Conservation (phyloP, 1,140 invertebrate species). For the Drosophila teissieri region DNA sequence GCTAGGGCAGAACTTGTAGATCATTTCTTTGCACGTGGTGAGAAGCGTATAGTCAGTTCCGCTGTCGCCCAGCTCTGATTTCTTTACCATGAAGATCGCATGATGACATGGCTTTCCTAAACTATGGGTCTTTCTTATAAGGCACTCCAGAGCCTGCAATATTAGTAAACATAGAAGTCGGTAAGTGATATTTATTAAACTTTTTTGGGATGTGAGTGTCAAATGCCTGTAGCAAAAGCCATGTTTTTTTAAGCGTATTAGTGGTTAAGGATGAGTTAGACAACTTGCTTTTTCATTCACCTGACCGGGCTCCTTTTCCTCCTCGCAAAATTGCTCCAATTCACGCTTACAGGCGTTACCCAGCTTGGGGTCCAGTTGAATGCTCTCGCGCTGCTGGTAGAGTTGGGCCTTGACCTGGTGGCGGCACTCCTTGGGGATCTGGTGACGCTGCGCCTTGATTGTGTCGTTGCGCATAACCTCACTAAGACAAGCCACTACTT, state of each 20-base stretch:
- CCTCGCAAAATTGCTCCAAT: conserved; percentile 90
- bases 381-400: conserved; percentile 94
- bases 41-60: conserved; percentile 93
- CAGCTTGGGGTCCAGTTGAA: conserved; percentile 93
- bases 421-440: conserved; percentile 93
- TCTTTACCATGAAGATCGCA: conserved; percentile 92
- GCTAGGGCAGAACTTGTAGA: conserved; percentile 91
- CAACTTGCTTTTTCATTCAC: conserved; percentile 86
- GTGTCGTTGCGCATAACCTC: conserved; percentile 94
- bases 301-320: conserved; percentile 91
- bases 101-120: conserved; percentile 90
- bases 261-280: conserved; percentile 52
- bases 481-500: conserved; percentile 96
- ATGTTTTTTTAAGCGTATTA: conserved; percentile 1
- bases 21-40: conserved; percentile 93
- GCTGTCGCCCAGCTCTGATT: conserved; percentile 93
- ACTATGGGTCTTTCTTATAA: conserved; percentile 89
- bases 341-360: conserved; percentile 91
- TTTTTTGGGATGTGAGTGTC: not conserved
- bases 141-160: conserved; percentile 92
- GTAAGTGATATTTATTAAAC: not conserved
- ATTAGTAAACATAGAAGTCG: conserved; percentile 30
- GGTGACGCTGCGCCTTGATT: conserved; percentile 90
- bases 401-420: conserved; percentile 95
- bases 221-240: not conserved